phyloP scores from a whole-genome alignment of 2,113 vertebrate species.

The Oreotrochilus melanogaster region DNA sequence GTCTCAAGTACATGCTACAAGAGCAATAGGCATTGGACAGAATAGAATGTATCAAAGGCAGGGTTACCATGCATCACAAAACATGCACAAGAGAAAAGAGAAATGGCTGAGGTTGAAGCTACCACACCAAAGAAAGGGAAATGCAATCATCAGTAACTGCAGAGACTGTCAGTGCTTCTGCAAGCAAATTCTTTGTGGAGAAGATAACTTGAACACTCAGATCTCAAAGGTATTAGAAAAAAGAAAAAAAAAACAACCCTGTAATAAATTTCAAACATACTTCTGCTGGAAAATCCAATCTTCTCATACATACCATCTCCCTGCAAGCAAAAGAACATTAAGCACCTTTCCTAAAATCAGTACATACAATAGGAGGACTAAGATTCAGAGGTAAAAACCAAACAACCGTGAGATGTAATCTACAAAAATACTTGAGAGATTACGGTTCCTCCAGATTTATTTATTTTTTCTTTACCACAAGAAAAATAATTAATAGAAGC shows the following conservation, averaged over 20 bases:
- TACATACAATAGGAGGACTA: neutral
- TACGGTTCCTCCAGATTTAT: neutral
- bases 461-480: neutral
- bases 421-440: neutral
- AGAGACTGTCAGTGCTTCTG: neutral
- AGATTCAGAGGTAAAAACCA: rapidly evolving
- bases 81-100: neutral
- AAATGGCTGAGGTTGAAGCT: neutral
- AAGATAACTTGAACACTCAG: neutral
- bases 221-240: neutral
- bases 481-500: neutral
- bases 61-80: neutral
- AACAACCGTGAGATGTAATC: neutral
- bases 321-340: neutral
- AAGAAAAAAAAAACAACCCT: neutral
- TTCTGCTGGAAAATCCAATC: neutral
- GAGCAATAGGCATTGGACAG: neutral
- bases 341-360: neutral
- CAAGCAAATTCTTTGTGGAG: neutral
- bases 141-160: neutral
- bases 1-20: neutral
- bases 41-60: neutral
- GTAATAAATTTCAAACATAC: neutral
- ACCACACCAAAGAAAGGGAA: neutral
- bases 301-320: neutral